phyloP scores from a whole-genome alignment of 2,113 vertebrate species.

The Laticauda colubrina region DNA sequence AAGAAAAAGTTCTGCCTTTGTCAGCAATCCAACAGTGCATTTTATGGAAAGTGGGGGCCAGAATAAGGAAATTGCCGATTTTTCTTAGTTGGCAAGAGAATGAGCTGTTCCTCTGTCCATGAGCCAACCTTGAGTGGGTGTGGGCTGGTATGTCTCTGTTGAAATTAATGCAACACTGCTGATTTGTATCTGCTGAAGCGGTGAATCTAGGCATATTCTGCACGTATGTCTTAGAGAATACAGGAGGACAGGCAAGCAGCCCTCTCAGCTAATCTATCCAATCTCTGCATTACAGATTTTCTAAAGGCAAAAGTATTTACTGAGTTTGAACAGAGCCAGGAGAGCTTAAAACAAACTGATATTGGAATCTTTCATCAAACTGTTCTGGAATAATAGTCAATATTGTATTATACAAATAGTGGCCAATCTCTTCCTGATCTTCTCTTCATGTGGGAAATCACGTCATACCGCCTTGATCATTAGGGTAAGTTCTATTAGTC shows the following conservation, averaged over 20 bases:
- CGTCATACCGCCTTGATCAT: not conserved
- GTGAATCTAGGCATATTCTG: not conserved
- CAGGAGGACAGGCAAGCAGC: not conserved
- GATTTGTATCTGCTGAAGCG: not conserved
- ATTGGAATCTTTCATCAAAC: slow-evolving; percentile 29
- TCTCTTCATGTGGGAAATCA: not conserved
- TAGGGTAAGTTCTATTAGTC: not conserved
- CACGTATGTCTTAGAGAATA: slow-evolving; percentile 28
- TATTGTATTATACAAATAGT: not conserved
- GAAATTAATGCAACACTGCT: slow-evolving; percentile 6
- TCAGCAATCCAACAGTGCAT: not conserved
- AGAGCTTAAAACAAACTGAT: slow-evolving; percentile 8
- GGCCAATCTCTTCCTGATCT: not conserved
- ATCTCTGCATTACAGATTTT: slow-evolving; percentile 6
- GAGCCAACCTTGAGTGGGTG: slow-evolving; percentile 25
- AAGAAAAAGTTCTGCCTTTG: not conserved
- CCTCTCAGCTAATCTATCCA: slow-evolving; percentile 14
- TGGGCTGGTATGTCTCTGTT: slow-evolving; percentile 9
- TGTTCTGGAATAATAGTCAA: slow-evolving; percentile 34
- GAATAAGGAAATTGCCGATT: not conserved
- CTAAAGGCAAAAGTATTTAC: slow-evolving; percentile 22
- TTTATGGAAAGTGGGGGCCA: not conserved
- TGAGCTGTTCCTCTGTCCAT: not conserved
- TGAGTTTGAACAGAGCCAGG: slow-evolving; percentile 24
- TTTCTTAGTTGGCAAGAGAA: not conserved